Conservation (phyloP, 2,888 invertebrate genomes). For the Nomada ruficornis region DNA sequence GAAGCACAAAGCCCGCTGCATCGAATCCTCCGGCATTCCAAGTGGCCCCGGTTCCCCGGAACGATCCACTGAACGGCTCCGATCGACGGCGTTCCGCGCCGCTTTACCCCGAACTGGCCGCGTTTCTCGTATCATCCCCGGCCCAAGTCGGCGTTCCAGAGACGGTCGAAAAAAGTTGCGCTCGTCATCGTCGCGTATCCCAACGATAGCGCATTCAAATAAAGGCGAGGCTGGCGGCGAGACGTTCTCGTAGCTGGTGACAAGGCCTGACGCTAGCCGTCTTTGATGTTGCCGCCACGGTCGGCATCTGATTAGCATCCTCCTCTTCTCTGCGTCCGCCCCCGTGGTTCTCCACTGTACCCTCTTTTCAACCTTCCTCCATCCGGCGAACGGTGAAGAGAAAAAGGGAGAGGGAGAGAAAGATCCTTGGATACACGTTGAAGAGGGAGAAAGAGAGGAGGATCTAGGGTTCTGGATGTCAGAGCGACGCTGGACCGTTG, state of each 20-base stretch:
- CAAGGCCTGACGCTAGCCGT: conserved; percentile 78
- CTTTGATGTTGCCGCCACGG: conserved; percentile 82
- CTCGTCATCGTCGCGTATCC: conserved; percentile 71
- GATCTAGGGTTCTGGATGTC: conserved; percentile 74
- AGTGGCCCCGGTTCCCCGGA: conserved; percentile 37
- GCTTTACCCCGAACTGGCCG: conserved; percentile 38
- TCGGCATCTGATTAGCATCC: conserved; percentile 84
- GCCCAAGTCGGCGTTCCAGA: conserved; percentile 34
- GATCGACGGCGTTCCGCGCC: conserved; percentile 36
- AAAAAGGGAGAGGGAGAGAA: conserved; percentile 5
- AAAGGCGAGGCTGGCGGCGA: conserved; percentile 72
- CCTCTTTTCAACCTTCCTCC: conserved; percentile 28
- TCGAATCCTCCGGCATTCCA: conserved; percentile 42
- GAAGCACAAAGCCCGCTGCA: background rate
- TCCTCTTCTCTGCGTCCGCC: conserved; percentile 60
- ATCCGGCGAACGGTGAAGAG: background rate
- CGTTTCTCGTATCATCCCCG: conserved; percentile 45
- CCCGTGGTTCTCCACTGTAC: conserved; percentile 38
- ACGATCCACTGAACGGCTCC: conserved; percentile 19
- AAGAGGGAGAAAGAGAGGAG: conserved; percentile 46
- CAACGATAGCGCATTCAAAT: conserved; percentile 79
- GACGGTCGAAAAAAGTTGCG: conserved; percentile 55
- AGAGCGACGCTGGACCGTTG: conserved; percentile 68
- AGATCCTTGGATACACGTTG: conserved; percentile 24
- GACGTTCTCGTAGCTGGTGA: conserved; percentile 76